Conservation (phyloP, 1,140 invertebrate genomes). For the Macrosteles quadrilineatus region DNA sequence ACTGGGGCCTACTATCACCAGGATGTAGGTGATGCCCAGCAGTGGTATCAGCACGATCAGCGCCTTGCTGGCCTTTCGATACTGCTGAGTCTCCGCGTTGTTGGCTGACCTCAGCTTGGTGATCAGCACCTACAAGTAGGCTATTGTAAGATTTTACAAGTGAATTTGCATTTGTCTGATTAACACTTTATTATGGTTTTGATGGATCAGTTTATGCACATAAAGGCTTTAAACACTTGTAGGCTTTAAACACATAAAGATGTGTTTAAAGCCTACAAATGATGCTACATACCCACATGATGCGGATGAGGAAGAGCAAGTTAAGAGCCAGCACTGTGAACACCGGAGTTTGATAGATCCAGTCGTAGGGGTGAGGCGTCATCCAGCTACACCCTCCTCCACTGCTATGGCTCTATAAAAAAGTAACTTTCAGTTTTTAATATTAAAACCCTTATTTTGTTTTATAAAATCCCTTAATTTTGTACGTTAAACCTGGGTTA, state of each 20-base stretch:
- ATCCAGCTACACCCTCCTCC: conserved; percentile 67
- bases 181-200: too few species aligned
- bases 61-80: conserved; percentile 86
- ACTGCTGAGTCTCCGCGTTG: conserved; percentile 55
- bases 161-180: too few species aligned
- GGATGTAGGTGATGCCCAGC: conserved; percentile 82
- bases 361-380: conserved; percentile 68
- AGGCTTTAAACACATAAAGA: too few species aligned
- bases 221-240: too few species aligned
- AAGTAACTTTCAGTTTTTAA: too few species aligned
- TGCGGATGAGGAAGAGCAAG: conserved; percentile 55
- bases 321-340: conserved; percentile 77
- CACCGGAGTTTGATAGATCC: conserved; percentile 77
- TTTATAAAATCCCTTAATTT: too few species aligned
- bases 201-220: too few species aligned
- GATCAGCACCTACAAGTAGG: conserved; percentile 77
- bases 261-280: too few species aligned
- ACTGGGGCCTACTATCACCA: conserved; percentile 75
- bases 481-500: too few species aligned
- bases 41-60: conserved; percentile 84
- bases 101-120: conserved; percentile 63
- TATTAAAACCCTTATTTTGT: too few species aligned
- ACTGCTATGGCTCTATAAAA: conserved; percentile 49
- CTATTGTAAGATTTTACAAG: too few species aligned
- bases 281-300: conserved; percentile 45